Evolutionary conservation across 2,797 vertebrate genomes (phyloP).

Genomic region (Vipera latastei): DNA sequence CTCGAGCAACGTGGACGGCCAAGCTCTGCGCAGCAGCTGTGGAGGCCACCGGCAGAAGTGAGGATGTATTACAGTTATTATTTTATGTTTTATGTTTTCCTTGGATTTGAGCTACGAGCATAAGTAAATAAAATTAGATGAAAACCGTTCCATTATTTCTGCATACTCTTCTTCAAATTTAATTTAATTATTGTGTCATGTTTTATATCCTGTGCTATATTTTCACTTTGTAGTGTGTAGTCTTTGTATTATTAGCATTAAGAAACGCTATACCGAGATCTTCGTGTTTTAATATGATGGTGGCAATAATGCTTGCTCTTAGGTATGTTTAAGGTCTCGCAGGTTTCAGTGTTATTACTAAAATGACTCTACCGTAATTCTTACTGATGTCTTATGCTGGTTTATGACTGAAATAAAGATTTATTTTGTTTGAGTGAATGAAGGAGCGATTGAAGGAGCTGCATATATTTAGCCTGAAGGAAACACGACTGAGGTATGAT

Average conservation of each 20-base stretch:
- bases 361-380: background rate
- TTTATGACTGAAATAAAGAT: background rate
- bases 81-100: background rate
- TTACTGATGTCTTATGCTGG: background rate
- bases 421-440: background rate
- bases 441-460: background rate
- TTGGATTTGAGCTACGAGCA: background rate
- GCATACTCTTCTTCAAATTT: background rate
- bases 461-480: background rate
- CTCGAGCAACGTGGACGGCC: background rate
- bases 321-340: background rate
- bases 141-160: background rate
- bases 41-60: background rate
- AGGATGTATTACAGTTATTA: background rate
- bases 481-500: background rate
- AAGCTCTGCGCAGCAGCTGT: background rate
- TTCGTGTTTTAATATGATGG: background rate
- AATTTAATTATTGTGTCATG: background rate
- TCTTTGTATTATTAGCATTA: background rate
- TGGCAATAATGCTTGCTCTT: background rate
- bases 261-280: background rate
- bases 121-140: background rate
- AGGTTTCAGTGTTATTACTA: background rate
- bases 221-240: background rate
- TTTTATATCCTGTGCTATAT: background rate